A percentile compares a stretch with the other conserved stretches of the same genome.
Evolutionary conservation across 2,888 invertebrate species (phyloP).

Genomic region (Oxystoma pomonae): DNA sequence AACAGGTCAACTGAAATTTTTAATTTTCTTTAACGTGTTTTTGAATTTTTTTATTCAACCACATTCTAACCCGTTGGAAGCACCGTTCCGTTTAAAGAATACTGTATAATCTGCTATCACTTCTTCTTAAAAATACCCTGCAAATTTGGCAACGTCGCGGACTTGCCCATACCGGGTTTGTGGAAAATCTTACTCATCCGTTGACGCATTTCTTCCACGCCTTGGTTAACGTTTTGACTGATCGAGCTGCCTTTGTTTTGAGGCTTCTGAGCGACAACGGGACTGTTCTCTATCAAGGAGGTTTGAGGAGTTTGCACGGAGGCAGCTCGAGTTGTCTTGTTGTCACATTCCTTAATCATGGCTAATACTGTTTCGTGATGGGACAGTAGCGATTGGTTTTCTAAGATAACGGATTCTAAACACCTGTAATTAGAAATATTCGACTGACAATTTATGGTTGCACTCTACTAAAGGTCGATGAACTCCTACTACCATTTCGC

Average conservation of each 20-base stretch:
- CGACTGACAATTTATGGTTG: neutral
- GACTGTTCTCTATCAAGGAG: constrained; percentile 24
- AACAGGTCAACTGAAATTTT: too few relatives aligned
- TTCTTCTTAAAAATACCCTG: constrained; percentile 50
- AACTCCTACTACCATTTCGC: too few relatives aligned
- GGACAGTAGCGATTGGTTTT: constrained; percentile 46
- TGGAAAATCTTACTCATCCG: constrained; percentile 57
- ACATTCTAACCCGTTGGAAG: too few relatives aligned
- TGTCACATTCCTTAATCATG: constrained; percentile 54
- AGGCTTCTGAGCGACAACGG: neutral
- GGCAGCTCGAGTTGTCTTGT: constrained; percentile 40
- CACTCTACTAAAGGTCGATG: too few relatives aligned
- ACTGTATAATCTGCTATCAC: too few relatives aligned
- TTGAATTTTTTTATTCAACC: too few relatives aligned
- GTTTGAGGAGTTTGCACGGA: constrained; percentile 18
- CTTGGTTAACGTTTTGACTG: constrained; percentile 49
- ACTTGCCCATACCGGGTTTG: constrained; percentile 44
- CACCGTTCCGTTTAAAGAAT: too few relatives aligned
- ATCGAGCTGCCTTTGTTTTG: constrained; percentile 16
- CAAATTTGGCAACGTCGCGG: constrained; percentile 43
- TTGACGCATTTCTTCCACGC: constrained; percentile 58
- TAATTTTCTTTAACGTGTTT: too few relatives aligned
- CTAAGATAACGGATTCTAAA: constrained; percentile 49
- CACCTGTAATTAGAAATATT: constrained; percentile 35
- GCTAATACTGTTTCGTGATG: constrained; percentile 52